Percentiles rank a stretch among this genome's conserved stretches.
These are phyloP conservation scores for Zoanthus sansibaricus DNA, from an alignment of 92 coral and sea anemone genomes.

Conservation along the genomic window DNA sequence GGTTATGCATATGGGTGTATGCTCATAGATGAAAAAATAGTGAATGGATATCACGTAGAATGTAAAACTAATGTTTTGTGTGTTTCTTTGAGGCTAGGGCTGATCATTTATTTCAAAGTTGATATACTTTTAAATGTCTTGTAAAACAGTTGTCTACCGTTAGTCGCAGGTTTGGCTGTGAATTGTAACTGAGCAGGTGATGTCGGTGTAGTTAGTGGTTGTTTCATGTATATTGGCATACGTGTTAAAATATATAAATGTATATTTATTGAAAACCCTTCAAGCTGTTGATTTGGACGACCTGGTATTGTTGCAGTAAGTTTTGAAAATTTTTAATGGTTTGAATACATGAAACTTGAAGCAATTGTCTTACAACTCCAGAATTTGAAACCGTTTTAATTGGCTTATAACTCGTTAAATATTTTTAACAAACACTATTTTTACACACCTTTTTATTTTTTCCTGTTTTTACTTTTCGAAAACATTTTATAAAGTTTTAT, in stretches of 20 bases:
- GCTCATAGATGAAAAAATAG: background rate
- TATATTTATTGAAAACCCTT: slow-evolving; percentile 54
- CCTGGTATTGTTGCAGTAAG: background rate
- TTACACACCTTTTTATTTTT: background rate
- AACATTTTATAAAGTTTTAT: background rate
- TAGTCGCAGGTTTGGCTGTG: slow-evolving; percentile 9
- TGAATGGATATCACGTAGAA: background rate
- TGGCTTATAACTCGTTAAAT: background rate
- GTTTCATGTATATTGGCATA: slow-evolving; percentile 16
- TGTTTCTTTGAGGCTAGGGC: slow-evolving; percentile 5
- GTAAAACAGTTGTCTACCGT: background rate
- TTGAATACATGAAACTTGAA: background rate
- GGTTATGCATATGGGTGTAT: background rate
- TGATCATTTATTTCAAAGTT: slow-evolving; percentile 18
- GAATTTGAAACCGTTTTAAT: no score
- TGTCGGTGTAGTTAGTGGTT: slow-evolving; percentile 18
- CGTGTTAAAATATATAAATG: slow-evolving; percentile 18
- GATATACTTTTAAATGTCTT: background rate
- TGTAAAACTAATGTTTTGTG: background rate
- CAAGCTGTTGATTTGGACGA: slow-evolving; percentile 2
- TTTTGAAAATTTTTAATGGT: slow-evolving; percentile 5
- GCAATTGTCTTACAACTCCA: background rate
- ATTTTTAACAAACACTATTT: background rate
- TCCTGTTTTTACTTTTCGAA: background rate
- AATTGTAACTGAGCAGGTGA: background rate